phyloP scores from a whole-genome alignment of 2,113 vertebrate species.

The Xyrauchen texanus region DNA sequence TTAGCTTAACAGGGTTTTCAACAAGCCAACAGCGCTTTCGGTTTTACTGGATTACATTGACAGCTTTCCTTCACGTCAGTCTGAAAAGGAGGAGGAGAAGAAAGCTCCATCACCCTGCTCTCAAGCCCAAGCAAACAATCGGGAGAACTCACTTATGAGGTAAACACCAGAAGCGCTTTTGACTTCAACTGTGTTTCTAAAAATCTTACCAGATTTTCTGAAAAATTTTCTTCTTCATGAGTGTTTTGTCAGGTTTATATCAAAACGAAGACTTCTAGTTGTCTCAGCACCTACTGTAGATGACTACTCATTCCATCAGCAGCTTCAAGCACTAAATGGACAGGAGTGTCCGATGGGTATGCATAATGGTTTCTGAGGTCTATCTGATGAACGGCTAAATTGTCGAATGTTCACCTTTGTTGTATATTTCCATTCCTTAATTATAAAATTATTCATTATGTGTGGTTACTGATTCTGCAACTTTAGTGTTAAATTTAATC shows the following conservation, averaged over 20 bases:
- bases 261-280: slow-evolving; percentile 75
- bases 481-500: background rate
- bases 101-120: slow-evolving; percentile 58
- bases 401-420: too few relatives aligned
- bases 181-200: too few relatives aligned
- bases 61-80: slow-evolving; percentile 70
- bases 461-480: background rate
- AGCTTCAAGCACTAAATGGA: slow-evolving; percentile 71
- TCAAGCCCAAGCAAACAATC: slow-evolving; percentile 41
- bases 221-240: background rate
- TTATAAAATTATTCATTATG: too few relatives aligned
- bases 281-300: slow-evolving; percentile 75
- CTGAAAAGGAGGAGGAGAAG: slow-evolving; percentile 70
- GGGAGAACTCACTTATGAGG: slow-evolving; percentile 71
- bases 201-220: background rate
- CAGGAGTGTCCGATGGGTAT: slow-evolving; percentile 76
- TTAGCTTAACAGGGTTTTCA: slow-evolving; percentile 67
- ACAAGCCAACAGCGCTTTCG: slow-evolving; percentile 65
- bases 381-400: too few relatives aligned
- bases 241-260: slow-evolving; percentile 69
- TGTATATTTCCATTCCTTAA: too few relatives aligned
- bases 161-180: slow-evolving; percentile 40
- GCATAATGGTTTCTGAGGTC: background rate
- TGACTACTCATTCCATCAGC: slow-evolving; percentile 77
- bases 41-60: slow-evolving; percentile 72